Percentiles rank a stretch among this genome's conserved stretches.
Evolutionary conservation across 1,140 invertebrate genomes (phyloP).

Genomic region (Dendroctonus ponderosae): DNA sequence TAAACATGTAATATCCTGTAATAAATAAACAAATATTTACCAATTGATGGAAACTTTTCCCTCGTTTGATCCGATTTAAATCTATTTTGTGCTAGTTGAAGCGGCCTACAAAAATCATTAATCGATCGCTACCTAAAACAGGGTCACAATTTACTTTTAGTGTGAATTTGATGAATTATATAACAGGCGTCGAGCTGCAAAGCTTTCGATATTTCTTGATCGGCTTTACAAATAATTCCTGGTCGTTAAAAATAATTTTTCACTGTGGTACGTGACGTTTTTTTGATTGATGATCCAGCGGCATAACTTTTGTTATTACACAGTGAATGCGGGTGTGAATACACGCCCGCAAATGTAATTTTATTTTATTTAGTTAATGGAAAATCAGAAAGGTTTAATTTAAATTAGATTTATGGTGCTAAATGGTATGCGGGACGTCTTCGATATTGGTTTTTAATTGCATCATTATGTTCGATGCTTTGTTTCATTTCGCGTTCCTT

Average conservation of each 20-base stretch:
- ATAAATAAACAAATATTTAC: no score
- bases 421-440: not conserved
- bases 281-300: conserved; percentile 26
- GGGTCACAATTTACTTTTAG: conserved; percentile 25
- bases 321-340: conserved; percentile 12
- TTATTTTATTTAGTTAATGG: conserved; percentile 27
- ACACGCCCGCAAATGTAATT: conserved; percentile 7
- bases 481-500: no score
- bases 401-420: conserved; percentile 9
- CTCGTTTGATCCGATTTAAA: no score
- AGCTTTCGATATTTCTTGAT: conserved; percentile 32
- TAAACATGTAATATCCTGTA: no score
- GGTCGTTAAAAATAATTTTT: conserved; percentile 34
- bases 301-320: conserved; percentile 18
- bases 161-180: conserved; percentile 31
- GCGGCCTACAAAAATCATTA: not conserved
- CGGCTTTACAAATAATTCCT: conserved; percentile 31
- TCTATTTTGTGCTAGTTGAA: no score
- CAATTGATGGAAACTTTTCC: no score
- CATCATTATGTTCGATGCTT: not conserved
- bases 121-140: conserved; percentile 14
- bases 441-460: conserved; percentile 4
- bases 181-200: conserved; percentile 11
- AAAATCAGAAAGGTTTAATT: conserved; percentile 15
- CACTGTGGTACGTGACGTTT: conserved; percentile 18